These are phyloP conservation scores for Chirona hameri DNA, from an alignment of 2,888 invertebrate species.

Conservation along the genomic window DNA sequence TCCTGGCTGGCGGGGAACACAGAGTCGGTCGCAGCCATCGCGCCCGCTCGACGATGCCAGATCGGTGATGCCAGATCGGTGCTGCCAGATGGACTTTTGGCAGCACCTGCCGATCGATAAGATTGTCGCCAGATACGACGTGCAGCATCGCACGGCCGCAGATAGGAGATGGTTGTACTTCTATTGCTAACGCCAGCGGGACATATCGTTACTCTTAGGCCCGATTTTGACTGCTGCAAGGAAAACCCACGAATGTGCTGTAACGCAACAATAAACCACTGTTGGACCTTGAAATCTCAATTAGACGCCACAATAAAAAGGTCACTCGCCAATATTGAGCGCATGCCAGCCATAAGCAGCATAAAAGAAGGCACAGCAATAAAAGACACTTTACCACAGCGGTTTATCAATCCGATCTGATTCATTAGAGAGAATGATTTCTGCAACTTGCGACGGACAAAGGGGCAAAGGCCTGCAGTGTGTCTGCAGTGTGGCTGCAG, in stretches of 20 bases:
- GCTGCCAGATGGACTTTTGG: neutral
- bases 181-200: no score
- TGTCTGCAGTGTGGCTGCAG: neutral
- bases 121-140: no score
- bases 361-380: conserved; percentile 1
- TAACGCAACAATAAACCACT: no score
- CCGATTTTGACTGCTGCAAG: no score
- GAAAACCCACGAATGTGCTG: no score
- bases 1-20: neutral
- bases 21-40: neutral
- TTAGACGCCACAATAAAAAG: neutral
- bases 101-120: no score
- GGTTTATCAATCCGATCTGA: neutral
- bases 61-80: neutral
- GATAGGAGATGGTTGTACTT: no score
- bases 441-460: neutral
- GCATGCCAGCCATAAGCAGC: neutral
- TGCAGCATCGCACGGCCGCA: no score
- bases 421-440: conserved; percentile 23
- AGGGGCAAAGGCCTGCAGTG: neutral
- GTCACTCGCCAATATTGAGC: neutral
- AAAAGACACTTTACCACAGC: neutral
- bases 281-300: neutral
- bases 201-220: no score
- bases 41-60: neutral